A percentile compares a stretch with the other conserved stretches of the same genome.
phyloP scores from a whole-genome alignment of 2,797 vertebrate species.

The Tauraco hartlaubi region DNA sequence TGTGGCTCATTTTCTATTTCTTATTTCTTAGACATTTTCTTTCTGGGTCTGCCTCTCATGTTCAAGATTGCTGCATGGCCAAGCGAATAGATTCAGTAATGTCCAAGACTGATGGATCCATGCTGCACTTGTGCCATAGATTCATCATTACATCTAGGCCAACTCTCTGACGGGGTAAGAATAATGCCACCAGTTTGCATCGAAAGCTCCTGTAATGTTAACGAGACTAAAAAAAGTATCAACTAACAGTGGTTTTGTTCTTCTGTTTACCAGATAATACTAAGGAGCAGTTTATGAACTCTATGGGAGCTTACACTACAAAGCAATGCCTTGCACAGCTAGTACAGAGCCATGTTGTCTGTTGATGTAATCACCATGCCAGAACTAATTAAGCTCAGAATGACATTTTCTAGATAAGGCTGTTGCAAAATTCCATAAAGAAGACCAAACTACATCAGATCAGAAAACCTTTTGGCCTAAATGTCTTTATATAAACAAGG shows the following conservation, averaged over 20 bases:
- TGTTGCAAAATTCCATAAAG: background rate
- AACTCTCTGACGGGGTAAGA: background rate
- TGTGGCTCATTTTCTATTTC: background rate
- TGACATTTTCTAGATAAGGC: background rate
- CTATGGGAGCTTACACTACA: background rate
- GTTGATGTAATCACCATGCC: conserved; percentile 22
- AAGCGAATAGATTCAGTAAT: background rate
- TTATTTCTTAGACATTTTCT: background rate
- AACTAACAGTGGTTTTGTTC: background rate
- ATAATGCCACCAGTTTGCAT: background rate
- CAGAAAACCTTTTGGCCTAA: background rate
- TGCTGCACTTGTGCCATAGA: background rate
- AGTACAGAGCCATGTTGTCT: background rate
- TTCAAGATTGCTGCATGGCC: background rate
- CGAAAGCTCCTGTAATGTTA: background rate
- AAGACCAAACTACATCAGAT: background rate
- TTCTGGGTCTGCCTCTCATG: background rate
- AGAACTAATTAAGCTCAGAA: conserved; percentile 34
- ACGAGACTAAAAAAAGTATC: background rate
- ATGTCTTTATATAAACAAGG: background rate
- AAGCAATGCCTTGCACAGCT: background rate
- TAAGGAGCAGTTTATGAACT: conserved; percentile 13
- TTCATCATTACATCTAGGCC: background rate
- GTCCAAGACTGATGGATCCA: background rate
- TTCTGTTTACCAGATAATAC: background rate